Evolutionary conservation across 1,140 invertebrate genomes (phyloP).

Genomic region (Himalopsyche phryganea): DNA sequence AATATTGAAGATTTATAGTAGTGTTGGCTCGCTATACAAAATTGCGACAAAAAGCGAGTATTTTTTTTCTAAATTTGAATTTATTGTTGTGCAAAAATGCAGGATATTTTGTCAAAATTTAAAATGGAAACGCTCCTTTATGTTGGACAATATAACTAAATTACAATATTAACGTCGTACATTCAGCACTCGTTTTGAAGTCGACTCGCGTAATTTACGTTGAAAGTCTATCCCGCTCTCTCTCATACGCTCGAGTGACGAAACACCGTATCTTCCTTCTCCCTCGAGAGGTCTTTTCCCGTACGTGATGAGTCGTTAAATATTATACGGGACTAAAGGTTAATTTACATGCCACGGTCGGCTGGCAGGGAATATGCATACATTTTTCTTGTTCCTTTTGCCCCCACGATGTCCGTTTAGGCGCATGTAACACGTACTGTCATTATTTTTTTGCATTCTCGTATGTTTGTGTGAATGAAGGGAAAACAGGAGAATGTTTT

Average conservation of each 20-base stretch:
- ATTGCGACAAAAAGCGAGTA: too few relatives aligned
- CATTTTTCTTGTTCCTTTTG: too few relatives aligned
- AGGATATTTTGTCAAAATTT: too few relatives aligned
- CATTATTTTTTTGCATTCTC: too few relatives aligned
- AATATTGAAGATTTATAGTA: too few relatives aligned
- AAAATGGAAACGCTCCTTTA: not conserved
- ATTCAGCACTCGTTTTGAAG: slow-evolving; percentile 5
- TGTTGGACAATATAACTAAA: slow-evolving; percentile 13
- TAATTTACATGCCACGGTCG: slow-evolving; percentile 5
- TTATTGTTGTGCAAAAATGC: too few relatives aligned
- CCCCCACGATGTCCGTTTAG: too few relatives aligned
- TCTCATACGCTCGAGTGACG: not conserved
- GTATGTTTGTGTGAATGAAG: too few relatives aligned
- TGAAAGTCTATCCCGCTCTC: not conserved
- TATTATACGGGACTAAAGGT: slow-evolving; percentile 8
- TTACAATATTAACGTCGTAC: slow-evolving; percentile 4
- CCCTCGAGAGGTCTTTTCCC: not conserved
- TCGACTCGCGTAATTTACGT: not conserved
- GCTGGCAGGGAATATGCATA: not conserved
- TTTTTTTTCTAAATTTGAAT: too few relatives aligned
- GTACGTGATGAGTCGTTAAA: slow-evolving; percentile 11
- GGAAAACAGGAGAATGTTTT: too few relatives aligned
- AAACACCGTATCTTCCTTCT: not conserved
- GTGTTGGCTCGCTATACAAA: too few relatives aligned
- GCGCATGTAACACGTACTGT: too few relatives aligned